Conservation (phyloP, 2,797 vertebrate species). For the Adrianichthys oophorus region DNA sequence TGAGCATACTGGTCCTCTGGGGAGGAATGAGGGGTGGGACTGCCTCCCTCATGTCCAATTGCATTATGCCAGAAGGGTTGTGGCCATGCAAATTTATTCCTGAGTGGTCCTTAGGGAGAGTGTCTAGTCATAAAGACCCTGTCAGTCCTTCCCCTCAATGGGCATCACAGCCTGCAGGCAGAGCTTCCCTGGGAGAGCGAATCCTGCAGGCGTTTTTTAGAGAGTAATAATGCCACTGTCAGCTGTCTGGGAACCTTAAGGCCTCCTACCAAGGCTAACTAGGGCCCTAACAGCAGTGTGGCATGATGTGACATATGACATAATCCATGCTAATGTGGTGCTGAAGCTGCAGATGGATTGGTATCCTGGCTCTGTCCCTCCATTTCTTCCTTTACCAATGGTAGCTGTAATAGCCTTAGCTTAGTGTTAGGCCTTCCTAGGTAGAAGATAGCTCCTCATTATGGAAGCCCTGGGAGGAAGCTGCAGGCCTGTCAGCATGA, state of each 20-base stretch:
- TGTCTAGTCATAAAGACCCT: conserved; percentile 74
- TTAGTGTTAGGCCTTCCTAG: conserved; percentile 21
- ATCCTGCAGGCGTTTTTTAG: conserved; percentile 61
- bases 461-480: conserved; percentile 76
- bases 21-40: conserved; percentile 55
- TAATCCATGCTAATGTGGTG: conserved; percentile 56
- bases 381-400: conserved; percentile 31
- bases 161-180: conserved; percentile 52
- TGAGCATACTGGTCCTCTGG: conserved; percentile 62
- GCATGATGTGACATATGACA: conserved; percentile 62
- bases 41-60: conserved; percentile 70
- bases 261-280: conserved; percentile 48
- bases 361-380: conserved; percentile 26
- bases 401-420: conserved; percentile 33
- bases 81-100: conserved; percentile 75
- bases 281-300: conserved; percentile 39
- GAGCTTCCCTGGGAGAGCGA: conserved; percentile 53
- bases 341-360: conserved; percentile 39
- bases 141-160: conserved; percentile 63
- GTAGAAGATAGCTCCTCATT: conserved; percentile 62
- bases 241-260: conserved; percentile 66
- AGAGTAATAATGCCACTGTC: conserved; percentile 70
- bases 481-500: conserved; percentile 78
- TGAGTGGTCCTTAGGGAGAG: conserved; percentile 72
- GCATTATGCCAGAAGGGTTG: conserved; percentile 71